Evolutionary conservation across 1,140 invertebrate genomes (phyloP), one percentile per base, ranked within the genome.

Genomic region (Eulimnadia texana): DNA sequence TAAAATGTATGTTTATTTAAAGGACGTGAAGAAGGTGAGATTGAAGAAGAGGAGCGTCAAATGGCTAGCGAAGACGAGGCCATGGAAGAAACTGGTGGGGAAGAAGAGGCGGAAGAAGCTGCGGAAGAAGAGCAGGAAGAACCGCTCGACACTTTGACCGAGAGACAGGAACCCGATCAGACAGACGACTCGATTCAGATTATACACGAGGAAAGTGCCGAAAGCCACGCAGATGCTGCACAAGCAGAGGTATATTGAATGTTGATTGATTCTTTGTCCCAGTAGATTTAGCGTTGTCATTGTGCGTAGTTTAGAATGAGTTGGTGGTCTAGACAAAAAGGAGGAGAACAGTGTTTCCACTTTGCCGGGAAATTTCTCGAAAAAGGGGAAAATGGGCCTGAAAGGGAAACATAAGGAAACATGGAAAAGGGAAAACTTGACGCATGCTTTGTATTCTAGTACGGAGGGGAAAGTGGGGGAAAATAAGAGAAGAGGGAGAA

Each of bases 121-220:
- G 67, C 67, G 19, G 63, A 63, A 3, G 63, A 64, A 24, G 70
- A 67, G 16, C 71, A 68, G 64, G 69, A 71, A 60, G 70, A 75
- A 65, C 72, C 72, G 60, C 70, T 72, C 47, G 72, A 73, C 42
- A 70, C 74, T 50, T 67, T 71, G 47, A 73, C 71, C 66, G 64
- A 68, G 61, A 65, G 61, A 19, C 64, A 57, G 3, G 64, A 66
- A 25, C 55, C 54, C 16, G 67, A 67, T 27, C 64, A 63, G 20
- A 65, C 64, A 10, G 56, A 24, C 58, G 58, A 64, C 50, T 58
- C 67, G 57, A 61, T 66, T 56, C 61, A 66, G 61, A 33, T 58
- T 63, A 50, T 61, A 54, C 33, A 49, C 50, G 42, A 65, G 60
- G 58, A 64, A 6, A 54, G 57, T 24, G 16, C 42, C 1, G 61